Evolutionary conservation across 2,888 invertebrate species (phyloP), one percentile per base, ranked within the genome.

Genomic region (Oscheius onirici): DNA sequence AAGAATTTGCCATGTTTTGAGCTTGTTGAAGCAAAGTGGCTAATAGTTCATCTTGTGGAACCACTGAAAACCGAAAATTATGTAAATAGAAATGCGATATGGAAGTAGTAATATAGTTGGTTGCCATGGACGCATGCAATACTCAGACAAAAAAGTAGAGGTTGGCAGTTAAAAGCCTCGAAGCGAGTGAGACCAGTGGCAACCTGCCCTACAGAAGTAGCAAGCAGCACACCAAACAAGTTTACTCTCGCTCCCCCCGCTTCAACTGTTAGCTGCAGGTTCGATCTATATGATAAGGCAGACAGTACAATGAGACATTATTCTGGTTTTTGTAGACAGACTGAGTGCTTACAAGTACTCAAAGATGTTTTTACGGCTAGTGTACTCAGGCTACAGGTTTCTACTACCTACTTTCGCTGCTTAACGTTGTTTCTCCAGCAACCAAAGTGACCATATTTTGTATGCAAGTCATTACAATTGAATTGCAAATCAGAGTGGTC

Each of bases 21-120:
- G 82, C 79, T 55, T 82, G 82, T 66, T 79, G 78, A 13, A 82
- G 71, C 3, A 81, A 71, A 15, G 75, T 74, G 3, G 73, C 58
- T 51, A 82, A 63, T 20, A 82, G 73, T 13, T 82, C 78, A 60
- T 82, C 82, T 44, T 63, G 63, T 2, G 63, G 28, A n/a, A n/a
- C n/a, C 49, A 63, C 63, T 63, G 46, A 49, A 63, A 58, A 34
- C 3, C 1, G 2, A 41, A 20, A 11, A 28, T 26, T 28, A 11
- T 24, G 26, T 26, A 55, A 55, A 13, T 52, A 52, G 46, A 13
- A 46, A 20, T 20, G 20, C 46, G 20, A 46, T 46, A 46, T 46
- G 46, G 20, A 51, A 17, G 51, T 17, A 20, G 51, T 51, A 17
- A 51, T 20, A 20, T 20, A 34, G 34, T 8, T 34, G 34, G 34